Base-by-base conservation (phyloP, 2,797 vertebrate genomes). In the Pseudotriccus pelzelni region DNA sequence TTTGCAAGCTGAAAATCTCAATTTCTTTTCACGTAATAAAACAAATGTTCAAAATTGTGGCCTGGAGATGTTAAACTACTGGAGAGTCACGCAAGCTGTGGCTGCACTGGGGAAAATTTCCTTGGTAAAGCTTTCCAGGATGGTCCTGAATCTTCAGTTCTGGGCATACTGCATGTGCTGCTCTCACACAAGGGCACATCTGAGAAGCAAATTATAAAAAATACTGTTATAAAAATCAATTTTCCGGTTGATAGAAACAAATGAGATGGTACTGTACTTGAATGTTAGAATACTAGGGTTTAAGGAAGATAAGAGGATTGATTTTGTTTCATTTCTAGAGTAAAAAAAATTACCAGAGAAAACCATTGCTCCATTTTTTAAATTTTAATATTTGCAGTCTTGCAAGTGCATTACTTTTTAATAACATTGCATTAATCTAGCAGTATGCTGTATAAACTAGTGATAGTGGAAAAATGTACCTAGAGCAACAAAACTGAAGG, bases 341-440 rank as follows among this genome's bases (percentile, higher is more conserved):
- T 41, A 60, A 73, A 74, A 70, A 74, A 91, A 78, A 39, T 28
- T 46, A 73, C 62, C 43, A 30, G 80, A 86, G 52, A 10, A 80
- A 89, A 67, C 49, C 22, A 52, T 6, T 44, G 23, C 28, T 70
- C 25, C 7, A 2, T 43, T 82, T 64, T 67, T 52, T 13, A 14
- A 43, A 27, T 68, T 72, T 62, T 79, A 56, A 37, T 83, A 89
- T 75, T 70, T 69, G n/a, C 41, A 60, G 30, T 63, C 67, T 84
- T 46, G 52, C 36, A 73, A 6, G 49, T 66, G 23, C 12, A 36
- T 86, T 67, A 80, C 17, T 56, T 92, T 88, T 86, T 39, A 86
- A 67, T 84, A 83, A 86, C 46, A 58, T 67, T 56, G 25, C 34
- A 17, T 87, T 87, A 87, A 79, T 79, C 53, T 82, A 64, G 27